phyloP scores from a whole-genome alignment of 2,113 vertebrate species.

The Phylloscopus whistleri region DNA sequence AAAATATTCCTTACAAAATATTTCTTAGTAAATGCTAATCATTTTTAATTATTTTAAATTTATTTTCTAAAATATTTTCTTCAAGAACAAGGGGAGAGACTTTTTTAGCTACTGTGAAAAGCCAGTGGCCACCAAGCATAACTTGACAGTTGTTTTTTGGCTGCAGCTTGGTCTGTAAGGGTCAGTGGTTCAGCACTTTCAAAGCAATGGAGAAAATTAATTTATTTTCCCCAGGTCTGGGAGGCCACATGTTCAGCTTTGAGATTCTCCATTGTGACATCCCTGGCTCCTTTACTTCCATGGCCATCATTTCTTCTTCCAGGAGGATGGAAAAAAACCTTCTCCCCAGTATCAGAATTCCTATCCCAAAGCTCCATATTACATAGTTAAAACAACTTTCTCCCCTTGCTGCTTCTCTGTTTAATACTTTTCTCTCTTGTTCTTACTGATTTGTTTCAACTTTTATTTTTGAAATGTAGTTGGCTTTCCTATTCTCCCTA shows the following conservation, averaged over 20 bases:
- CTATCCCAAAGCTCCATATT: neutral
- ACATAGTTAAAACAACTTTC: neutral
- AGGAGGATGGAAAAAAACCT: neutral
- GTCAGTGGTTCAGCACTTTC: neutral
- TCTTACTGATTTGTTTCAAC: neutral
- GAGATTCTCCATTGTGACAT: neutral
- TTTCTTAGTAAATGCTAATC: neutral
- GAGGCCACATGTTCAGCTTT: neutral
- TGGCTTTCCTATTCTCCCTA: neutral
- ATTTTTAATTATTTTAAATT: neutral
- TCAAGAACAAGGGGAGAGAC: neutral
- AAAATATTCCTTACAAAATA: neutral
- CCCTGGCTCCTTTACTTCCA: neutral
- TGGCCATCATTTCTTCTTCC: neutral
- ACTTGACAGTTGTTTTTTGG: neutral
- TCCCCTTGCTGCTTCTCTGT: neutral
- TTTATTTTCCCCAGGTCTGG: neutral
- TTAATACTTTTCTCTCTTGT: neutral
- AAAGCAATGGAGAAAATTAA: neutral
- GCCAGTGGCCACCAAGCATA: neutral
- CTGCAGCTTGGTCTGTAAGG: neutral
- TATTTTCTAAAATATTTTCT: neutral
- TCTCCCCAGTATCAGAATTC: neutral
- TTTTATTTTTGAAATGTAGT: neutral
- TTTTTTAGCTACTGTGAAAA: neutral